Percentiles rank a stretch among this genome's conserved stretches.
These are phyloP conservation scores for Mamestra brassicae DNA, from an alignment of 2,888 invertebrate genomes.

Conservation along the genomic window DNA sequence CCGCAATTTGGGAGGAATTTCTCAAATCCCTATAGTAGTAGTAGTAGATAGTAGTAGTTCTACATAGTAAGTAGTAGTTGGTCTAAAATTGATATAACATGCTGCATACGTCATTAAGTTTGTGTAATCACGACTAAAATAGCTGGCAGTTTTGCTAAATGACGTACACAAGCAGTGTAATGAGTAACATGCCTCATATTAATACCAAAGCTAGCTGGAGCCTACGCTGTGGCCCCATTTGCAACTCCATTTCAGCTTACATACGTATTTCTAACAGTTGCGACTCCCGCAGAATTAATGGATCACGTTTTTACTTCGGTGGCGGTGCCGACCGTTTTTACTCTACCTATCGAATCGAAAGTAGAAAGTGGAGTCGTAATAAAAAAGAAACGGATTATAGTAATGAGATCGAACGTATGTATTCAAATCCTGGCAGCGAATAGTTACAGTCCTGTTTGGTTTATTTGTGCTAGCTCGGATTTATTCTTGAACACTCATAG, in stretches of 20 bases:
- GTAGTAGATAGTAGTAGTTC: too few species aligned
- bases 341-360: constrained; percentile 50
- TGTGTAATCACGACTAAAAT: constrained; percentile 34
- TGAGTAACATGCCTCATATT: constrained; percentile 46
- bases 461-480: background rate
- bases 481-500: constrained; percentile 4
- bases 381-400: constrained; percentile 44
- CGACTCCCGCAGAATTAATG: constrained; percentile 59
- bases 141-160: constrained; percentile 46
- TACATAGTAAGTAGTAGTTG: background rate
- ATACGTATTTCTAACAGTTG: constrained; percentile 54
- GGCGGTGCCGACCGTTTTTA: constrained; percentile 44
- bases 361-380: constrained; percentile 50
- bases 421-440: constrained; percentile 28
- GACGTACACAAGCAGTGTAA: constrained; percentile 40
- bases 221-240: constrained; percentile 59
- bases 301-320: constrained; percentile 61
- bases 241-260: constrained; percentile 59
- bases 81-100: constrained; percentile 14
- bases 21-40: background rate
- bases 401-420: constrained; percentile 38
- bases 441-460: constrained; percentile 6
- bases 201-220: constrained; percentile 47
- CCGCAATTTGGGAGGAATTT: constrained; percentile 7
- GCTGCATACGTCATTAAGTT: constrained; percentile 34